These are phyloP conservation scores for Tinea semifulvella DNA, from an alignment of 2,888 invertebrate species.

Conservation along the genomic window DNA sequence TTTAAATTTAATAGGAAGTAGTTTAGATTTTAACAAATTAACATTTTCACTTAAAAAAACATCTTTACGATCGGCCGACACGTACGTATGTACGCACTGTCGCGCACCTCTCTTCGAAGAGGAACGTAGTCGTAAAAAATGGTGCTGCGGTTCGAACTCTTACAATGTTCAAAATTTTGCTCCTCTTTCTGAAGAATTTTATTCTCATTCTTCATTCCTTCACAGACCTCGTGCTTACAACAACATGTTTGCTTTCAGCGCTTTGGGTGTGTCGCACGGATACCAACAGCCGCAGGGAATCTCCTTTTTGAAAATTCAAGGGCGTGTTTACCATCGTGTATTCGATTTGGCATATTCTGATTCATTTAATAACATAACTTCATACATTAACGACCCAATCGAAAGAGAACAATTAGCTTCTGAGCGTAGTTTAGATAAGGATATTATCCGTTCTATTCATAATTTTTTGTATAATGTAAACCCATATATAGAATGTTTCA, in stretches of 20 bases:
- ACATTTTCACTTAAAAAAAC: not conserved
- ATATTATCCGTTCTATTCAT: slow-evolving; percentile 13
- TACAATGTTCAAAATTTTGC: slow-evolving; percentile 1
- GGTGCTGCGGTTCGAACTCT: not conserved
- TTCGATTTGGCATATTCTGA: slow-evolving; percentile 17
- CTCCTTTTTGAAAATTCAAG: no score
- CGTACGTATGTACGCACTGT: not conserved
- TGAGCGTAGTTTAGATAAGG: not conserved
- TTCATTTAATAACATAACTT: no score
- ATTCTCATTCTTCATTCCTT: not conserved
- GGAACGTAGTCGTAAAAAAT: not conserved
- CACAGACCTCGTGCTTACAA: not conserved
- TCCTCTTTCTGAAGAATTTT: not conserved
- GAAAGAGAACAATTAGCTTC: not conserved
- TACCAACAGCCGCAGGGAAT: not conserved
- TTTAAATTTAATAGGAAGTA: not conserved
- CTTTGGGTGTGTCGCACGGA: not conserved
- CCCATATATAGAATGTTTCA: not conserved
- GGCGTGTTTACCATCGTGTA: no score
- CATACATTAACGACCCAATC: no score
- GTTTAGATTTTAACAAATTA: not conserved
- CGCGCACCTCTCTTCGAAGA: not conserved
- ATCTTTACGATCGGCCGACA: not conserved
- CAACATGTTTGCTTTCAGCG: not conserved
- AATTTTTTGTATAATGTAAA: slow-evolving; percentile 14